Evolutionary conservation across 2,113 vertebrate genomes (phyloP).

Genomic region (Okapia johnstoni): DNA sequence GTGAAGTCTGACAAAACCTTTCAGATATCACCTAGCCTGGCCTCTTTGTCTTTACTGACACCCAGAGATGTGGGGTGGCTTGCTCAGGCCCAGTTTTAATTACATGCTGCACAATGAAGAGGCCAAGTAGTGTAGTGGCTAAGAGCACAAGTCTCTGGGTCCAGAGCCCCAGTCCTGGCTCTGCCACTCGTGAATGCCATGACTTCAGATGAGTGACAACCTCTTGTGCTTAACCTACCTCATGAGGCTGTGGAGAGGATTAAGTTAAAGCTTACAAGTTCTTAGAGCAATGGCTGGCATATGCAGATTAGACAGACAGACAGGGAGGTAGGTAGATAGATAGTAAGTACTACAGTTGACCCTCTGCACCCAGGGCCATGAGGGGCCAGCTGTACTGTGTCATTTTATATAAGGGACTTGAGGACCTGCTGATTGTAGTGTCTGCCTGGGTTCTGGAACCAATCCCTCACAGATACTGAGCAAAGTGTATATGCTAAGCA

Average conservation of each 20-base stretch:
- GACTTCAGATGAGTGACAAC: background rate
- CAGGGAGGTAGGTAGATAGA: background rate
- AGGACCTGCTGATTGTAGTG: background rate
- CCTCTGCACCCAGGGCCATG: background rate
- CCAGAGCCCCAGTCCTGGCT: background rate
- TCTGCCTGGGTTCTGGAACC: background rate
- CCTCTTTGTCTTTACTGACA: background rate
- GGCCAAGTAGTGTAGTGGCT: background rate
- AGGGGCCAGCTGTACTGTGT: background rate
- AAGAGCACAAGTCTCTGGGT: background rate
- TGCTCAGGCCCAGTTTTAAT: background rate
- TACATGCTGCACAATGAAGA: background rate
- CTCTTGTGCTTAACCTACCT: background rate
- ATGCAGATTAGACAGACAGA: background rate
- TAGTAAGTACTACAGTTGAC: background rate
- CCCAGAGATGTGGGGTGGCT: background rate
- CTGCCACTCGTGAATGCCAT: background rate
- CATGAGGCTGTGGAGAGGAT: background rate
- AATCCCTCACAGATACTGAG: background rate
- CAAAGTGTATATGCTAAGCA: background rate
- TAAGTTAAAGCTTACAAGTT: background rate
- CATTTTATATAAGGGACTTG: background rate
- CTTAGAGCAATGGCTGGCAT: background rate
- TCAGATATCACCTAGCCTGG: background rate
- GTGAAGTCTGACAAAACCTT: background rate